Base-by-base conservation (phyloP, 2,888 invertebrate species). In the Thymelicus lineola region DNA sequence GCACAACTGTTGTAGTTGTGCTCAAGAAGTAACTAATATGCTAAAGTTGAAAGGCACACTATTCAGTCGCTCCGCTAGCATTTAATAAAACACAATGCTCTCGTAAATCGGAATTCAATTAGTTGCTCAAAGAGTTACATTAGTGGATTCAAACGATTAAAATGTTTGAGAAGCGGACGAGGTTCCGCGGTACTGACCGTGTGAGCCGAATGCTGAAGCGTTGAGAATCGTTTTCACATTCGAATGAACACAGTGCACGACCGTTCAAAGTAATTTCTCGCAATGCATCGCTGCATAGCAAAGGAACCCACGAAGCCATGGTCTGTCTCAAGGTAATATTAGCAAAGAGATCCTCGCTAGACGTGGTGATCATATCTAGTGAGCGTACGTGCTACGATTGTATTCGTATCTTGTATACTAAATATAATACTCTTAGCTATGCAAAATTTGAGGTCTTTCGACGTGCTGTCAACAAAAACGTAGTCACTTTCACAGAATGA, bases 91-190 rank as follows among this genome's bases (percentile, higher is more conserved):
- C 62, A n/a, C 20, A 48, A 36, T 20, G 46, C 36, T 48, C 48
- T 36, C 35, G 53, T 35, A 50, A 63, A 48, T 17, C 53, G 38
- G 55, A 20, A 64, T 64, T 55, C 53, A 64, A 64, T 64, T 64
- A 64, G 64, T 53, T 64, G 42, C 38, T 55, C 50, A 63, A 63
- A 63, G 64, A 17, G 28, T 55, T 64, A 55, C 64, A 64, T 64
- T 64, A 64, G 55, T 55, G 20, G 64, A 42, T 55, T 55, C 53
- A 64, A 64, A 20, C 46, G 53, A 64, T 64, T 64, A 45, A 64
- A 50, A 35, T 55, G 38, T 55, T 55, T 48, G 42, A 55, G 50
- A 64, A 55, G 55, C 20, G 17, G 55, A 42, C 20, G 57, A 42
- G 50, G 48, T 9, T 65, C 57, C 57, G 57, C 28, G 57, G 65